Evolutionary conservation across 2,888 invertebrate genomes (phyloP).

Genomic region (Drosophila monieri): DNA sequence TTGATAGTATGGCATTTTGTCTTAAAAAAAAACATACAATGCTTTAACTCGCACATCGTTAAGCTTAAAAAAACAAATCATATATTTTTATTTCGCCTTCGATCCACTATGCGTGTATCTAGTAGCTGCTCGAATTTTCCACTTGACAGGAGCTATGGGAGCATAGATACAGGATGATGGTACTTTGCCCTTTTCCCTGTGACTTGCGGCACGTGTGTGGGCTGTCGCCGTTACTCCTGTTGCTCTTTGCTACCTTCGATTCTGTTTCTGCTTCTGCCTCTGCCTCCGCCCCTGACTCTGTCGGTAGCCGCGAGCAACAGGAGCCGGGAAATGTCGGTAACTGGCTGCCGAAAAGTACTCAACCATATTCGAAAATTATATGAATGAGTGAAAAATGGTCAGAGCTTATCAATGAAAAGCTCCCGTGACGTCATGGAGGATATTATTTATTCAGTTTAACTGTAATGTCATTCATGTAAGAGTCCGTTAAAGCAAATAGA

Average conservation of each 20-base stretch:
- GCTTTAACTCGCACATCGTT: too few species aligned
- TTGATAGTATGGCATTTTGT: too few species aligned
- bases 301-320: constrained; percentile 40
- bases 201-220: constrained; percentile 51
- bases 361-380: constrained; percentile 22
- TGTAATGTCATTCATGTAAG: constrained; percentile 30
- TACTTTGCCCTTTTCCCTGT: constrained; percentile 70
- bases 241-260: constrained; percentile 19
- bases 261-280: too few species aligned
- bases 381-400: constrained; percentile 48
- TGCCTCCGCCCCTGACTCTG: constrained; percentile 24
- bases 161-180: constrained; percentile 17
- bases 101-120: constrained; percentile 10
- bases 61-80: neutral
- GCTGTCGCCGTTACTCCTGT: constrained; percentile 43
- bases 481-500: constrained; percentile 10
- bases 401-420: constrained; percentile 65
- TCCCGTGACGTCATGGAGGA: constrained; percentile 47
- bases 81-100: neutral
- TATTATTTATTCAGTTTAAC: neutral
- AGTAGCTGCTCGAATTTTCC: constrained; percentile 26
- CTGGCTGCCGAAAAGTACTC: constrained; percentile 20
- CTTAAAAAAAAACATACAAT: too few species aligned
- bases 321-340: constrained; percentile 50
- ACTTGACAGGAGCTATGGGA: constrained; percentile 12